Evolutionary conservation across 2,113 vertebrate genomes (phyloP).

Genomic region (Ceyx margarethae): DNA sequence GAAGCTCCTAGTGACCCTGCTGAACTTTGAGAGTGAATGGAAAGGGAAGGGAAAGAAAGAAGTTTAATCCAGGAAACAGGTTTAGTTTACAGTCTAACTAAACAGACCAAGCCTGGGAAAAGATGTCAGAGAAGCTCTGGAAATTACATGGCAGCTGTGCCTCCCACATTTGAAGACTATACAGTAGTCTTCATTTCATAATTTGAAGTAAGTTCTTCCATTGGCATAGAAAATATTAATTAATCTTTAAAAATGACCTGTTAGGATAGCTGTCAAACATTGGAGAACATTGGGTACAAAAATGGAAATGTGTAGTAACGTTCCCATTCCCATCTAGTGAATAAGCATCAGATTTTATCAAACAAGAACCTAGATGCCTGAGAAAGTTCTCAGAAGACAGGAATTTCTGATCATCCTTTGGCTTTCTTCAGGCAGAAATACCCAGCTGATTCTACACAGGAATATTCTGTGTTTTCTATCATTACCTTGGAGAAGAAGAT

Average conservation of each 20-base stretch:
- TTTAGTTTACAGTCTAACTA: not conserved
- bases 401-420: not conserved
- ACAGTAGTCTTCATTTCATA: not conserved
- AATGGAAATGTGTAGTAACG: rapidly evolving
- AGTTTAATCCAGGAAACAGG: not conserved
- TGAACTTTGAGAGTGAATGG: not conserved
- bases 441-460: not conserved
- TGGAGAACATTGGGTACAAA: not conserved
- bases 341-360: not conserved
- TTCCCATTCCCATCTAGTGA: not conserved
- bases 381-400: not conserved
- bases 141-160: not conserved
- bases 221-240: not conserved
- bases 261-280: not conserved
- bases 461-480: not conserved
- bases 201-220: not conserved
- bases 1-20: not conserved
- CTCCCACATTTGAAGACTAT: not conserved
- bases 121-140: not conserved
- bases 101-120: not conserved
- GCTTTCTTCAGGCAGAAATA: not conserved
- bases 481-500: not conserved
- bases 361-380: not conserved
- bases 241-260: not conserved
- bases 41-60: not conserved